Evolutionary conservation across 2,888 invertebrate species (phyloP), one percentile per base, ranked within the genome.

Genomic region (Halocaridina rubra): DNA sequence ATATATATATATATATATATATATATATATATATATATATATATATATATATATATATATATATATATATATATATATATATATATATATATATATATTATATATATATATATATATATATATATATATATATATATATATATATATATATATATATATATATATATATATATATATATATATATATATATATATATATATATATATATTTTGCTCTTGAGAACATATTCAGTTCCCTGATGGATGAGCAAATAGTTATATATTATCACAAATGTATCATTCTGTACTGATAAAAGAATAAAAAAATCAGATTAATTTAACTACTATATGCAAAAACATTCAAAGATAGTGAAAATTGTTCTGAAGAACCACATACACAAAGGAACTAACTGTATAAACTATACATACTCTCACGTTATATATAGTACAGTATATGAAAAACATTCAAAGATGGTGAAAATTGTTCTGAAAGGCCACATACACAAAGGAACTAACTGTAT

Each of bases 1-100:
- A 13, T 39, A 7, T 8, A 39, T 33, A 72, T 72, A 72, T 72
- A 72, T 72, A 72, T 72, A 72, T 72, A 72, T 72, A 33, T 72
- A 72, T 72, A 72, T 72, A 72, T 72, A 72, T 72, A 75, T 75
- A 46, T 72, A 72, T 72, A 30, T 72, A 72, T 72, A 30, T 46
- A 75, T 75, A 46, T 75, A 75, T 53, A 46, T 46, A 75, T 46
- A 46, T 53, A 75, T 53, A 19, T 75, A 75, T 75, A 46, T 53
- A 72, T 75, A 22, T 75, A 75, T 75, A 19, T 22, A 53, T 75
- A 13, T 53, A 46, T 53, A 46, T 30, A 33, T 33, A 30, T 33
- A 72, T 33, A 72, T 33, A 72, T 33, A 72, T 33, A 72, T 33
- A 72, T 33, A 72, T 33, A 72, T 33, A 72, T 27, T 33, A 22